Percentiles rank a stretch among this genome's conserved stretches.
Conservation (phyloP, 1,140 invertebrate species). For the Euschistus heros region DNA sequence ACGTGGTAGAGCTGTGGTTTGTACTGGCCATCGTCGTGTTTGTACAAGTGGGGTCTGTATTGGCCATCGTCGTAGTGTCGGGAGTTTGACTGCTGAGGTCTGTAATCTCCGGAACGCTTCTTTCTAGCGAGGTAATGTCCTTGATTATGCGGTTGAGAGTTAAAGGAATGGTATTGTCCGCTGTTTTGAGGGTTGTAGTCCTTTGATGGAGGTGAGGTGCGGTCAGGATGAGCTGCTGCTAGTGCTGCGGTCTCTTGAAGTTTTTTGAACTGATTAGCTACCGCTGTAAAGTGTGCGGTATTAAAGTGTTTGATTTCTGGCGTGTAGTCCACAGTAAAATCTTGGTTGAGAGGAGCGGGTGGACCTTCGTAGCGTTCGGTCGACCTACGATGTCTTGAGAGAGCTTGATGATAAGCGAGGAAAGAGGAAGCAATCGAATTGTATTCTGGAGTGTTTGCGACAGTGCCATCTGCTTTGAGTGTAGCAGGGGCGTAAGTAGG, state of each 20-base stretch:
- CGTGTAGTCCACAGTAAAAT: constrained; percentile 47
- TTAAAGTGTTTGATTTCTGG: constrained; percentile 45
- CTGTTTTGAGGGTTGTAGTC: no score
- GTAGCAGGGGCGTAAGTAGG: not conserved
- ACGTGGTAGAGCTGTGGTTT: no score
- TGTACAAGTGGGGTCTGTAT: no score
- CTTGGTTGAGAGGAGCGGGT: constrained; percentile 33
- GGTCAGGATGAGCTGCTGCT: constrained; percentile 22
- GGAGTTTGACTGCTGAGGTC: no score
- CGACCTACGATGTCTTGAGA: no score
- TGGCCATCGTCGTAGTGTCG: no score
- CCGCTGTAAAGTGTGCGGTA: constrained; percentile 25
- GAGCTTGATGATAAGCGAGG: no score
- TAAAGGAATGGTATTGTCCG: no score
- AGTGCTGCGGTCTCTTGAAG: not conserved
- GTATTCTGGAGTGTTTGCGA: constrained; percentile 38
- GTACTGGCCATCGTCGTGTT: no score
- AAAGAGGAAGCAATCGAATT: not conserved
- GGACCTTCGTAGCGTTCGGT: not conserved
- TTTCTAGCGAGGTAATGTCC: no score
- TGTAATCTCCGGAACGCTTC: no score
- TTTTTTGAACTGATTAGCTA: constrained; percentile 28
- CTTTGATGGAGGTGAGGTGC: not conserved
- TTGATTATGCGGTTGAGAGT: no score
- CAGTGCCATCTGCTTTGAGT: constrained; percentile 35